Evolutionary conservation across 2,888 invertebrate genomes (phyloP).

Genomic region (Amblyteles armatorius): DNA sequence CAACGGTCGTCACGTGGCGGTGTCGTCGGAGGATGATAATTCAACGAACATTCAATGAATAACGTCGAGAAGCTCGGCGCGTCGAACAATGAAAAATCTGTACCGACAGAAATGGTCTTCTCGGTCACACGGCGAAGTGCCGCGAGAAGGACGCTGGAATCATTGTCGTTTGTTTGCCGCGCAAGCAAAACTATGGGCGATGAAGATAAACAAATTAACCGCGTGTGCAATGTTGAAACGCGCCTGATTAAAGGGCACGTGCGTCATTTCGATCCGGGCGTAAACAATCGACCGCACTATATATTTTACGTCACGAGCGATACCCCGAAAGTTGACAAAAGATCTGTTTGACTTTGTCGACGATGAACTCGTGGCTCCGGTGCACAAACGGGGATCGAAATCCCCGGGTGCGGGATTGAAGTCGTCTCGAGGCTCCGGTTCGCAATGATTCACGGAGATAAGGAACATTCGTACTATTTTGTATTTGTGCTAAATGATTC

Average conservation of each 20-base stretch:
- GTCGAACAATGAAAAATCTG: conserved; percentile 61
- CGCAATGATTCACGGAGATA: conserved; percentile 51
- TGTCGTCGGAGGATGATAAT: conserved; percentile 35
- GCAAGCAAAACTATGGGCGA: not conserved
- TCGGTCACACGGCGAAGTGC: not conserved
- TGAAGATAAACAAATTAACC: conserved; percentile 15
- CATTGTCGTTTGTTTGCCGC: conserved; percentile 15
- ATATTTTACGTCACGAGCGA: conserved; percentile 17
- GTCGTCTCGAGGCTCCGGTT: conserved; percentile 21
- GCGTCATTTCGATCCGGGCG: not conserved
- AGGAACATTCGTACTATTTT: conserved; percentile 48
- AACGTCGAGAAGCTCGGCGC: not conserved
- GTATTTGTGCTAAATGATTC: conserved; percentile 59
- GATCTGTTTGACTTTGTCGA: conserved; percentile 48
- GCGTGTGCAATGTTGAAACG: conserved; percentile 42
- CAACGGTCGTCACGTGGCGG: conserved; percentile 44
- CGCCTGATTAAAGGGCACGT: conserved; percentile 53
- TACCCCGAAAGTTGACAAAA: conserved; percentile 33
- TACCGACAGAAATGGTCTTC: conserved; percentile 22
- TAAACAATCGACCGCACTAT: conserved; percentile 8
- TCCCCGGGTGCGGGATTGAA: conserved; percentile 4
- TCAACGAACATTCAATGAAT: conserved; percentile 56
- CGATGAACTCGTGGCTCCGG: conserved; percentile 11
- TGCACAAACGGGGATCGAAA: not conserved
- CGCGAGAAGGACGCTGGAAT: not conserved